Evolutionary conservation across 2,797 vertebrate genomes (phyloP).

Genomic region (Euthynnus affinis): DNA sequence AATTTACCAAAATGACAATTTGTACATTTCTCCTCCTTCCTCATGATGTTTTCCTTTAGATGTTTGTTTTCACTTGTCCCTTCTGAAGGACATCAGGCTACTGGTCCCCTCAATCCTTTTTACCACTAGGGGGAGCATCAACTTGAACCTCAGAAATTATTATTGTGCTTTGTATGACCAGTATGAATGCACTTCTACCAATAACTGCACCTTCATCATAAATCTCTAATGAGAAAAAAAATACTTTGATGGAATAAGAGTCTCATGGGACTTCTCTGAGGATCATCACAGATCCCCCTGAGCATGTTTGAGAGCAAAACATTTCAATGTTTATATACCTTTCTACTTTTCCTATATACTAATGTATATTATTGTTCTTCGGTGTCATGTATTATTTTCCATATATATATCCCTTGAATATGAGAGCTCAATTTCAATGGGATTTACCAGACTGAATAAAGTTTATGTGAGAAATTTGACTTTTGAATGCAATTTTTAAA

Average conservation of each 20-base stretch:
- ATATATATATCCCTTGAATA: not conserved
- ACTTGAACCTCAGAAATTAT: constrained; percentile 15
- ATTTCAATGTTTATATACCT: not conserved
- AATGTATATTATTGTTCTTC: not conserved
- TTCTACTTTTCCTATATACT: not conserved
- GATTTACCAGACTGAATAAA: not conserved
- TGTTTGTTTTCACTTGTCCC: not conserved
- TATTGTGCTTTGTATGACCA: constrained; percentile 9
- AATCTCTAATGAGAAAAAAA: constrained; percentile 17
- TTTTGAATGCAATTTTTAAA: not conserved
- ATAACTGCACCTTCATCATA: constrained; percentile 36
- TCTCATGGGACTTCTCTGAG: not conserved
- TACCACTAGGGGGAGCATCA: constrained; percentile 56
- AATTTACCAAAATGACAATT: not conserved
- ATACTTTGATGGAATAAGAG: constrained; percentile 9
- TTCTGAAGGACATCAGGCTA: not conserved
- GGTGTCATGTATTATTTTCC: not conserved
- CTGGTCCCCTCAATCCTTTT: not conserved
- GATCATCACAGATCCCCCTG: not conserved
- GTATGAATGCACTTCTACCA: constrained; percentile 31
- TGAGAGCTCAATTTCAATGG: not conserved
- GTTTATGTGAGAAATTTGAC: not conserved
- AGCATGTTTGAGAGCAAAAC: too few species aligned
- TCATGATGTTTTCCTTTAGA: not conserved
- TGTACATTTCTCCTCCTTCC: not conserved